Base-by-base conservation (phyloP, 2,113 vertebrate species). In the Anoplopoma fimbria region DNA sequence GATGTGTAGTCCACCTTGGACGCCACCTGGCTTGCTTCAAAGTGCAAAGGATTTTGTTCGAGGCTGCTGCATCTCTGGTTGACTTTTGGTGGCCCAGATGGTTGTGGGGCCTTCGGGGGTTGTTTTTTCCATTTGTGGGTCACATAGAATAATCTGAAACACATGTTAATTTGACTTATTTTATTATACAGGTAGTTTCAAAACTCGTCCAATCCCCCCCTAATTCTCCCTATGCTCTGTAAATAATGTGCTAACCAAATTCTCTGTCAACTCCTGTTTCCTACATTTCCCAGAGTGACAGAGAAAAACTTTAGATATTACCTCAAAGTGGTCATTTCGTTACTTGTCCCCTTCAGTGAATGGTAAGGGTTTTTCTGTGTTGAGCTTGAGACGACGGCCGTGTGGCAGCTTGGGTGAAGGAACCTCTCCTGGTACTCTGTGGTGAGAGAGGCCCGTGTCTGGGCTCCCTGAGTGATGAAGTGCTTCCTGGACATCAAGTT, bases 351-450 rank as follows among this genome's bases (percentile, higher is more conserved):
- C 53, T 55, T 88, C 40, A 69, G 68, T 0, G 13, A 10, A 19
- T 77, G 79, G 60, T 69, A 34, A 10, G 71, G 70, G 69, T 86
- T 9, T 27, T 40, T 76, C 27, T 63, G 33, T 25, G 3, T 73
- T 2, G 63, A 31, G 17, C 53, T 34, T 1, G 29, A 13, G 68
- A 68, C 1, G 1, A 49, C 1, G 0, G 53, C 1, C 0, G 1
- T 33, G 40, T 38, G 9, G 51, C n/a, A 36, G 21, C 1, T 1
- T 14, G 87, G 88, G 9, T 27, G 53, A 1, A 34, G 29, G 74
- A 83, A 93, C 53, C 38, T 83, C 1, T 85, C 86, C 77, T 78
- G 84, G 74, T 93, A 91, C 77, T 90, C 84, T 2, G 91, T 93
- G 70, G 51, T 68, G 62, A 75, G 76, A 62, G 31, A 2, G 29